Evolutionary conservation across 2,797 vertebrate species (phyloP).

Genomic region (Melanotaenia pygmaea): DNA sequence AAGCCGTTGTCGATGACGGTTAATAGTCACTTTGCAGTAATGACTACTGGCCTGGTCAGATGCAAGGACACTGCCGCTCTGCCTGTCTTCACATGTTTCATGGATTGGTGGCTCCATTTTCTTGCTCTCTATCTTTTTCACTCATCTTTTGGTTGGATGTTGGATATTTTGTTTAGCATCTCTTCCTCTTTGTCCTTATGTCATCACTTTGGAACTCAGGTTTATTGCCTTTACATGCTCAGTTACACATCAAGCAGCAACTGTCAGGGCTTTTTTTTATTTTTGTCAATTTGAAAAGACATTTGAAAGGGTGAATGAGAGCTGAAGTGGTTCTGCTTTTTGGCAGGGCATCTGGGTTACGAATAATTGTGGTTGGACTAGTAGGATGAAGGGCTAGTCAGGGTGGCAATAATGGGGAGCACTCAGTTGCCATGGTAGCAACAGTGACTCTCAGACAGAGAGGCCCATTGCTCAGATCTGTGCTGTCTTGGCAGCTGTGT

Average conservation of each 20-base stretch:
- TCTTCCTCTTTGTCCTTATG: constrained; percentile 30
- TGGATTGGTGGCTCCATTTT: constrained; percentile 6
- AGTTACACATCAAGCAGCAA: constrained; percentile 66
- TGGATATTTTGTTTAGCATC: constrained; percentile 16
- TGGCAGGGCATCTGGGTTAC: constrained; percentile 53
- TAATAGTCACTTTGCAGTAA: constrained; percentile 50
- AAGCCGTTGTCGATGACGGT: constrained; percentile 56
- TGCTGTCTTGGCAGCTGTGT: constrained; percentile 66
- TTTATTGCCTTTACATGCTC: constrained; percentile 64
- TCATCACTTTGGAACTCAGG: constrained; percentile 23
- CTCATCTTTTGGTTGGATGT: constrained; percentile 17
- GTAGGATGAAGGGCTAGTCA: constrained; percentile 44
- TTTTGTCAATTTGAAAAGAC: constrained; percentile 11
- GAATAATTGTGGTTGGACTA: constrained; percentile 52
- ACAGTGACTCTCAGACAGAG: constrained; percentile 25
- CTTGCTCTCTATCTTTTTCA: not conserved
- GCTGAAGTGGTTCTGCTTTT: constrained; percentile 36
- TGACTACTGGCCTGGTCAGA: constrained; percentile 12
- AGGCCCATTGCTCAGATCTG: constrained; percentile 48
- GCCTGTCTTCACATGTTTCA: constrained; percentile 48
- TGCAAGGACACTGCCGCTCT: constrained; percentile 36
- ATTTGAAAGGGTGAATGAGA: constrained; percentile 45
- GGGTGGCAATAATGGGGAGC: constrained; percentile 33
- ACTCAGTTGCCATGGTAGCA: constrained; percentile 37
- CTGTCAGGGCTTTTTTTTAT: constrained; percentile 32